A percentile compares a stretch with the other conserved stretches of the same genome.
Conservation (phyloP, 2,113 vertebrate species). For the Pelecanoides urinatrix region DNA sequence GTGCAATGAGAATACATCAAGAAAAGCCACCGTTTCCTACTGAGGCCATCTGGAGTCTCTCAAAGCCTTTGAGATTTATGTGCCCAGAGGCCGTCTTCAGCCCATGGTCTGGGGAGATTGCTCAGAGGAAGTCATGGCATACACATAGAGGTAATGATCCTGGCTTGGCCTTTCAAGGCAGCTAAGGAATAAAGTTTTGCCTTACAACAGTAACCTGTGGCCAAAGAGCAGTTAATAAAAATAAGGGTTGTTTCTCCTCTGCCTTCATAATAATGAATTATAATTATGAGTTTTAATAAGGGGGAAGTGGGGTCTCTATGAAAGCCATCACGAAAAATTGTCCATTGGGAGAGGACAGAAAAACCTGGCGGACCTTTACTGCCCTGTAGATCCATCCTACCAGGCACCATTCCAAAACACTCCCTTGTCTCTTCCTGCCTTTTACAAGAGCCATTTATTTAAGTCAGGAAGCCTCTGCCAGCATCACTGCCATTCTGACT, state of each 20-base stretch:
- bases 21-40: neutral
- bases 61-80: constrained; percentile 1
- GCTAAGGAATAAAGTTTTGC: neutral
- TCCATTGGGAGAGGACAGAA: neutral
- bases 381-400: neutral
- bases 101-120: neutral
- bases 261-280: neutral
- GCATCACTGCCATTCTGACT: neutral
- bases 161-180: neutral
- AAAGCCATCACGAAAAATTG: neutral
- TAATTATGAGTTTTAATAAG: neutral
- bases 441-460: neutral
- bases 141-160: neutral
- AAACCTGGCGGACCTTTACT: neutral
- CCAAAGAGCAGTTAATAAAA: neutral
- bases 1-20: neutral
- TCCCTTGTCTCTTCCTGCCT: neutral
- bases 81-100: neutral
- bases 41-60: constrained; percentile 17
- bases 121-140: neutral
- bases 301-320: neutral
- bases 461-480: neutral
- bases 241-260: neutral
- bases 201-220: neutral
- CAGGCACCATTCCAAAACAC: neutral